These are phyloP conservation scores for Caenorhabditis imperialis DNA, from an alignment of 2,888 invertebrate species.

Conservation along the genomic window DNA sequence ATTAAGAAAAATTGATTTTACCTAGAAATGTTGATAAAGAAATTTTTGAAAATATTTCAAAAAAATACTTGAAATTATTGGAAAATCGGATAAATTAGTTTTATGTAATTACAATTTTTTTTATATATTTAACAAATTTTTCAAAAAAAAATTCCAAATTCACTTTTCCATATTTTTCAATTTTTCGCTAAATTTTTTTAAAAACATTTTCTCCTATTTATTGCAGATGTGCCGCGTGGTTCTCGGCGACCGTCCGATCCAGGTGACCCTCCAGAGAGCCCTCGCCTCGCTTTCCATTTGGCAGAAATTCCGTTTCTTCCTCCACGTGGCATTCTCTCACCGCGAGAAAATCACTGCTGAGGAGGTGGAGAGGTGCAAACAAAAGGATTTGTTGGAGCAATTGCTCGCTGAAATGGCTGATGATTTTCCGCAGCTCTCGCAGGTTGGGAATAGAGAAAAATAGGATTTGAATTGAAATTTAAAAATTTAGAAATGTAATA, in stretches of 20 bases:
- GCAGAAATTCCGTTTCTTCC: constrained; percentile 85
- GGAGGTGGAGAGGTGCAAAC: constrained; percentile 91
- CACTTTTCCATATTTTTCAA: neutral
- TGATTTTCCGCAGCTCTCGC: constrained; percentile 90
- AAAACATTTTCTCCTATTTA: neutral
- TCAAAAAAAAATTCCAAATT: neutral
- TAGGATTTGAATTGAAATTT: too few relatives aligned
- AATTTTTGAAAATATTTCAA: too few relatives aligned
- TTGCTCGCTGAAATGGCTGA: constrained; percentile 92
- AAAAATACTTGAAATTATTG: too few relatives aligned
- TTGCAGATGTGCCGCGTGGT: constrained; percentile 87
- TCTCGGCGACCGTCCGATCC: constrained; percentile 91
- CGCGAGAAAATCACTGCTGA: constrained; percentile 63
- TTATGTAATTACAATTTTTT: too few relatives aligned
- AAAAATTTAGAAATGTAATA: too few relatives aligned
- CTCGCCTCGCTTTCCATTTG: constrained; percentile 89
- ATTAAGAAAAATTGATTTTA: too few relatives aligned
- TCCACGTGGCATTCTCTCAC: constrained; percentile 83
- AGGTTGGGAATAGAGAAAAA: too few relatives aligned
- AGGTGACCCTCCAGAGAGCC: constrained; percentile 91
- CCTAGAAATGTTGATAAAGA: too few relatives aligned
- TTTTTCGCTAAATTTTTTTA: too few relatives aligned
- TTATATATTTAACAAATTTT: too few relatives aligned
- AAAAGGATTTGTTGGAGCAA: constrained; percentile 84
- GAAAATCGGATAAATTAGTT: too few relatives aligned